Conservation (phyloP, 2,797 vertebrate genomes). For the Dendrocincla tyrannina region DNA sequence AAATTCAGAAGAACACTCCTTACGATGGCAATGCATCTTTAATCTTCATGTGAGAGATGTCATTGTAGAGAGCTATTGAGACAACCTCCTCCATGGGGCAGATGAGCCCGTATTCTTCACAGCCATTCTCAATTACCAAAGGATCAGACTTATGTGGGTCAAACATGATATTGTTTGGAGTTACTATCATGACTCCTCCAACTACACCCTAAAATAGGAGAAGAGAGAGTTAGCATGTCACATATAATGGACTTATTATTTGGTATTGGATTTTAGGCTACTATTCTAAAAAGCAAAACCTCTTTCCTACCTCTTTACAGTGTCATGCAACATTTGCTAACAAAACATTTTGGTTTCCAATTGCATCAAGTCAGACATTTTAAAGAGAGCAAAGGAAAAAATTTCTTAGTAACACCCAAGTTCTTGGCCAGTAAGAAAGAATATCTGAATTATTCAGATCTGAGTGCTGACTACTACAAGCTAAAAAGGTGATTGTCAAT, state of each 20-base stretch:
- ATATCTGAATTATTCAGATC: not conserved
- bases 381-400: not conserved
- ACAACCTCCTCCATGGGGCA: slow-evolving; percentile 98
- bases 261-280: not conserved
- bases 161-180: slow-evolving; percentile 99
- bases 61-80: slow-evolving; percentile 95
- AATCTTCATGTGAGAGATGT: slow-evolving; percentile 98
- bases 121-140: slow-evolving; percentile 96
- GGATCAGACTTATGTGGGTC: slow-evolving; percentile 98
- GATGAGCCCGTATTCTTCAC: slow-evolving; percentile 97
- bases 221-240: not conserved
- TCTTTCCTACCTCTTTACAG: not conserved
- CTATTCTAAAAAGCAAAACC: not conserved
- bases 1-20: slow-evolving; percentile 74
- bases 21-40: slow-evolving; percentile 98
- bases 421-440: not conserved
- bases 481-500: not conserved
- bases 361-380: not conserved
- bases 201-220: slow-evolving; percentile 88
- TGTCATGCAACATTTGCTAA: not conserved
- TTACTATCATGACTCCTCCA: slow-evolving; percentile 98
- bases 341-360: not conserved
- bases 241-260: not conserved
- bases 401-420: not conserved
- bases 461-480: not conserved